Evolutionary conservation across 2,797 vertebrate species (phyloP).

Genomic region (Eulemur coronatus): DNA sequence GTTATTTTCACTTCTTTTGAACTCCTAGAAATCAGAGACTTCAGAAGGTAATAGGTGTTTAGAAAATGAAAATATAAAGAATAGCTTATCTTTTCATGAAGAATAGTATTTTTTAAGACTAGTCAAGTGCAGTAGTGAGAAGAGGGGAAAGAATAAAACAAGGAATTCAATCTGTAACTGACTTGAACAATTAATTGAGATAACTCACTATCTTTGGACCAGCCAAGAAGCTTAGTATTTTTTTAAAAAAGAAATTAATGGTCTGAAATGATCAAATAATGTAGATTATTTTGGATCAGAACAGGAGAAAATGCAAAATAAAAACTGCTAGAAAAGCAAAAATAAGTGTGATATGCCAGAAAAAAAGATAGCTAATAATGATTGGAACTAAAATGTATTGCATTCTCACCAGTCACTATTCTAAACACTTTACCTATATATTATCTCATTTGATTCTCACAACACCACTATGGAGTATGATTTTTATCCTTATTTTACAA

Average conservation of each 20-base stretch:
- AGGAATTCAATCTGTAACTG: neutral
- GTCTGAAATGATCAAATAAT: neutral
- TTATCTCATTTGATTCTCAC: constrained; percentile 24
- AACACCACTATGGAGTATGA: neutral
- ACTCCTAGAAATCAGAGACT: neutral
- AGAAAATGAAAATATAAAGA: neutral
- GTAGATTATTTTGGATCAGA: neutral
- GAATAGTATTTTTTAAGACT: neutral
- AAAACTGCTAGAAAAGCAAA: neutral
- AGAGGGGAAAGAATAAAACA: neutral
- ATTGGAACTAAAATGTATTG: neutral
- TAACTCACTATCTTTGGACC: neutral
- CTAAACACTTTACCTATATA: constrained; percentile 2
- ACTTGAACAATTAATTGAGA: neutral
- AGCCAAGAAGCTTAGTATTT: neutral
- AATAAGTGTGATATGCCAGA: neutral
- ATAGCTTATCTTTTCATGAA: neutral
- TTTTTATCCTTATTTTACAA: neutral
- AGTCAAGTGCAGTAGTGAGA: neutral
- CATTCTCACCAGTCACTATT: neutral
- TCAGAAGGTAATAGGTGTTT: neutral
- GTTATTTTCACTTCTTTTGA: neutral
- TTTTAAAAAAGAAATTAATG: neutral
- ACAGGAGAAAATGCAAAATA: neutral
- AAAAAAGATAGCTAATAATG: neutral